phyloP scores from a whole-genome alignment of 2,888 invertebrate species.

The Hydriomena furcata region DNA sequence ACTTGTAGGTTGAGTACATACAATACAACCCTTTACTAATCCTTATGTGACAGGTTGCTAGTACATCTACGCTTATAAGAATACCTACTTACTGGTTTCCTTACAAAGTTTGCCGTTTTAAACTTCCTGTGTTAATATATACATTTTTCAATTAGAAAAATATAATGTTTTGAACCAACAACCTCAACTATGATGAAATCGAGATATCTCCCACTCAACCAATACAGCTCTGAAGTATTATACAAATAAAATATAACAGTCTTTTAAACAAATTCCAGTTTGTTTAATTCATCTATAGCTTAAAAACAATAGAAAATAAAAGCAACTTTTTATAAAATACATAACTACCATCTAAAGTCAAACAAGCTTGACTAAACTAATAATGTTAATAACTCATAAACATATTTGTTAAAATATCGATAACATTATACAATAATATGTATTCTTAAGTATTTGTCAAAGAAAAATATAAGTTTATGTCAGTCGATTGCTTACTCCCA shows the following conservation, averaged over 20 bases:
- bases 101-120: too few species aligned
- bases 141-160: too few species aligned
- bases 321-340: constrained; percentile 52
- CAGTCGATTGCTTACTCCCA: constrained; percentile 35
- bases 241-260: constrained; percentile 29
- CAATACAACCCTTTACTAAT: too few species aligned
- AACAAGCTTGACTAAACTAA: constrained; percentile 34
- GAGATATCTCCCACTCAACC: too few species aligned
- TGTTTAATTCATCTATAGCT: constrained; percentile 56
- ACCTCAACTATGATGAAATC: too few species aligned
- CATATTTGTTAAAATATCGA: constrained; percentile 31
- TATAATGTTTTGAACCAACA: too few species aligned
- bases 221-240: too few species aligned
- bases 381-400: constrained; percentile 33
- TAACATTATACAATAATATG: constrained; percentile 29
- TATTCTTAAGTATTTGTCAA: constrained; percentile 31
- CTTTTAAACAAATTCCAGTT: constrained; percentile 41
- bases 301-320: constrained; percentile 61
- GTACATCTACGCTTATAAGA: too few species aligned
- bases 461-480: constrained; percentile 27
- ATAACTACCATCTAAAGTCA: constrained; percentile 37
- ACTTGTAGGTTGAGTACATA: too few species aligned
- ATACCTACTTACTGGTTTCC: too few species aligned
- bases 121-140: too few species aligned
- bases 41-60: too few species aligned